Conservation (phyloP, 1,140 invertebrate species). For the Drosophila parvula region DNA sequence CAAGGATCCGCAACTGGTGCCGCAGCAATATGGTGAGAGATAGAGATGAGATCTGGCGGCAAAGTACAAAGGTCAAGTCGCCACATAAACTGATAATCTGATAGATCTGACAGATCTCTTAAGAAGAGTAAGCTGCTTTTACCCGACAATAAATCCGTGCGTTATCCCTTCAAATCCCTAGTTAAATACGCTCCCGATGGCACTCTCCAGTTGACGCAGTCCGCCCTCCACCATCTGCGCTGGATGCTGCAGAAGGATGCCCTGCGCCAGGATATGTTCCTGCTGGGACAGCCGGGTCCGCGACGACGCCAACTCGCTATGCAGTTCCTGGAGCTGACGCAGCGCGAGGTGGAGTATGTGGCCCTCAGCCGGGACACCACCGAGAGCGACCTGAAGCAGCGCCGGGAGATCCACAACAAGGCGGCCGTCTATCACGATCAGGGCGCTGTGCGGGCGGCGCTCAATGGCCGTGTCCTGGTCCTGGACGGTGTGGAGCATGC, state of each 20-base stretch:
- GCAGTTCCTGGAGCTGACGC: slow-evolving; percentile 94
- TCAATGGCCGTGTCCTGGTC: slow-evolving; percentile 94
- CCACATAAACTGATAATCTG: background rate
- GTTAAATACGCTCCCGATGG: slow-evolving; percentile 85
- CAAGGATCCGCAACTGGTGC: slow-evolving; percentile 91
- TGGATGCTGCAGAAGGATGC: slow-evolving; percentile 98
- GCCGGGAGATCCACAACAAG: slow-evolving; percentile 94
- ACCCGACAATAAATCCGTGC: background rate
- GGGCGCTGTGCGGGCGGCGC: slow-evolving; percentile 96
- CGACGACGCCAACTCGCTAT: slow-evolving; percentile 90
- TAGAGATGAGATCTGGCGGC: background rate
- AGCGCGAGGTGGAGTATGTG: slow-evolving; percentile 96
- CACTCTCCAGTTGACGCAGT: slow-evolving; percentile 87
- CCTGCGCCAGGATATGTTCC: slow-evolving; percentile 97
- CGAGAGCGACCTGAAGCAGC: slow-evolving; percentile 97
- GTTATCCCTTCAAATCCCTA: slow-evolving; percentile 53
- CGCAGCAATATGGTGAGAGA: slow-evolving; percentile 90
- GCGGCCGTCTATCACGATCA: slow-evolving; percentile 97
- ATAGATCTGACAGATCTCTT: slow-evolving; percentile 17
- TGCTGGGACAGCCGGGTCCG: slow-evolving; percentile 95
- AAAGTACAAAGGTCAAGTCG: slow-evolving; percentile 51
- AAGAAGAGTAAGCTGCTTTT: background rate
- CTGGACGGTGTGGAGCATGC: slow-evolving; percentile 99
- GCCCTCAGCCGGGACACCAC: slow-evolving; percentile 97
- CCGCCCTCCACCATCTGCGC: slow-evolving; percentile 91